Conservation (phyloP, 2,888 invertebrate species). For the Cybosia mesomella region DNA sequence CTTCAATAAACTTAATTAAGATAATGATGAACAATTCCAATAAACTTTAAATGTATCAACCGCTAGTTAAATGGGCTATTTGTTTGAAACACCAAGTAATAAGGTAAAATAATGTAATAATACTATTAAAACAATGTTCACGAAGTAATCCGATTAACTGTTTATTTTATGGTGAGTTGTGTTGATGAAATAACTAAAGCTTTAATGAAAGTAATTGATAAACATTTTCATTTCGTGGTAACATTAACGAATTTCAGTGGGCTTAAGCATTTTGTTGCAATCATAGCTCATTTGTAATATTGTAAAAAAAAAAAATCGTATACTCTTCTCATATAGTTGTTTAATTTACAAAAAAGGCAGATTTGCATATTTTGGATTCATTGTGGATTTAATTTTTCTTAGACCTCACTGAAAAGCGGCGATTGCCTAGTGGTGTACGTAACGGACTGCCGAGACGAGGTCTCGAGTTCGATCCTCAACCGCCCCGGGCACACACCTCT, state of each 20-base stretch:
- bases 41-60: neutral
- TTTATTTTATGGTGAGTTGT: slow-evolving; percentile 2
- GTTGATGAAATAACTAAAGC: slow-evolving; percentile 7
- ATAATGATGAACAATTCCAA: too few relatives aligned
- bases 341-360: too few relatives aligned
- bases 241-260: neutral
- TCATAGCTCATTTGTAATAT: neutral
- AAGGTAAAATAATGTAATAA: slow-evolving; percentile 6
- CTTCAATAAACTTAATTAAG: too few relatives aligned
- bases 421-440: too few relatives aligned
- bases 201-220: slow-evolving; percentile 9
- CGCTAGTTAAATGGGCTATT: neutral
- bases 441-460: too few relatives aligned
- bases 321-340: too few relatives aligned
- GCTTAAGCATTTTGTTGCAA: neutral
- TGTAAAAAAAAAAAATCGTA: too few relatives aligned
- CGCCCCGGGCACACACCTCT: too few relatives aligned
- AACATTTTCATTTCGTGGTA: neutral
- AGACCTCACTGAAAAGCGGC: too few relatives aligned
- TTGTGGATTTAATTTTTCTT: too few relatives aligned
- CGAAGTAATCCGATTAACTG: slow-evolving; percentile 3
- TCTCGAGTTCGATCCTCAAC: too few relatives aligned
- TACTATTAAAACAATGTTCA: slow-evolving; percentile 4
- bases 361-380: too few relatives aligned
- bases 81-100: slow-evolving; percentile 7